Conservation (phyloP, 2,113 vertebrate genomes). For the Microtus oregoni region DNA sequence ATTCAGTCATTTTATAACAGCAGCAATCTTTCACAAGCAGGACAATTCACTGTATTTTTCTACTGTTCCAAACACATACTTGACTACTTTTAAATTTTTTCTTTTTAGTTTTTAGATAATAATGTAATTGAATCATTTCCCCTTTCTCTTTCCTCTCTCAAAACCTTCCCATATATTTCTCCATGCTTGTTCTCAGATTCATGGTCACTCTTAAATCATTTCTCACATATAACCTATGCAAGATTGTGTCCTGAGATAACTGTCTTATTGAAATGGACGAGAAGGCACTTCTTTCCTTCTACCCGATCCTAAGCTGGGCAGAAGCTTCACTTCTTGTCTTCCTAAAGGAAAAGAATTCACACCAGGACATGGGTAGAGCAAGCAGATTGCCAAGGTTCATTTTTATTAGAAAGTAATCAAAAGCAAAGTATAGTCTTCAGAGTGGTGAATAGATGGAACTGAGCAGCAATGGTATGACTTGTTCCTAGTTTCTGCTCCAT, state of each 20-base stretch:
- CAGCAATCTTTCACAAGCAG: neutral
- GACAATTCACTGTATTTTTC: neutral
- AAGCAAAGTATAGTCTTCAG: neutral
- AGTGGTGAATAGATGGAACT: neutral
- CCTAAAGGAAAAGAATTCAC: neutral
- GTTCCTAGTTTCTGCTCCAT: neutral
- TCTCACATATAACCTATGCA: neutral
- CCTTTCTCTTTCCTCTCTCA: neutral
- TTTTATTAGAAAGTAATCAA: neutral
- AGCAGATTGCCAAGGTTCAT: neutral
- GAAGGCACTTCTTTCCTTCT: no score
- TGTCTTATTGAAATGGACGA: neutral
- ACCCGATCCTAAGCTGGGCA: neutral
- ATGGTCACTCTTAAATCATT: neutral
- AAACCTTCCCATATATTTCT: neutral
- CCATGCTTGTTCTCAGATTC: neutral
- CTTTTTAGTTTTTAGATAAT: neutral
- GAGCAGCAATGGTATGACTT: neutral
- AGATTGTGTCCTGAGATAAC: neutral
- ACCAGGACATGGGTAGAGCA: neutral
- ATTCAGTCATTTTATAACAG: neutral
- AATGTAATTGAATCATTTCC: neutral
- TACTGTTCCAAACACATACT: neutral
- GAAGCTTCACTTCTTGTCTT: neutral
- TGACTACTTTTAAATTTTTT: neutral